Percentiles rank a stretch among this genome's conserved stretches.
Evolutionary conservation across 2,797 vertebrate species (phyloP).

Genomic region (Remorina albescens): DNA sequence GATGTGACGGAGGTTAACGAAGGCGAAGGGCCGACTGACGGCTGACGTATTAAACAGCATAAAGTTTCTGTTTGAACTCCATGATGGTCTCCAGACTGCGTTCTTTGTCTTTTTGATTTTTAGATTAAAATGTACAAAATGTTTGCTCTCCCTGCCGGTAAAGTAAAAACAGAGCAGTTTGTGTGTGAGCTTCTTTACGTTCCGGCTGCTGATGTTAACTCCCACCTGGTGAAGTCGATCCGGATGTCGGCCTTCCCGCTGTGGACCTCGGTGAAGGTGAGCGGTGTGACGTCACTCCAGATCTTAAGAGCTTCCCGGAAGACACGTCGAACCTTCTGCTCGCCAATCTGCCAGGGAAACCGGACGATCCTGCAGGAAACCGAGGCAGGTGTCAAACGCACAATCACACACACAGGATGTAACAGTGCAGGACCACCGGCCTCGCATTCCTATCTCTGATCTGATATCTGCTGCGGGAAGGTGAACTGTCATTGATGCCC

Average conservation of each 20-base stretch:
- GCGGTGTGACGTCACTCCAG: slow-evolving; percentile 93
- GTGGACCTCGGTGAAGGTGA: slow-evolving; percentile 92
- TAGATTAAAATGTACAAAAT: no score
- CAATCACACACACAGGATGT: slow-evolving; percentile 35
- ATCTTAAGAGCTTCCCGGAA: slow-evolving; percentile 90
- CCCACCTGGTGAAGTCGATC: slow-evolving; percentile 93
- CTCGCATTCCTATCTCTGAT: slow-evolving; percentile 37
- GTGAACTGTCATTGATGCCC: slow-evolving; percentile 34
- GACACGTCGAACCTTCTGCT: slow-evolving; percentile 87
- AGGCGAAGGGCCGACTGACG: no score
- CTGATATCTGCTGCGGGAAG: slow-evolving; percentile 44
- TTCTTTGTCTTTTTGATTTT: no score
- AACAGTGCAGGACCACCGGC: slow-evolving; percentile 54
- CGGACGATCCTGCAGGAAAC: slow-evolving; percentile 86
- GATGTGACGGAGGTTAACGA: no score
- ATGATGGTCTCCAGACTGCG: no score
- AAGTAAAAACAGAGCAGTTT: no score
- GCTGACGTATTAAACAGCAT: no score
- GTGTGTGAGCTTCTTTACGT: no score
- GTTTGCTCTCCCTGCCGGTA: no score
- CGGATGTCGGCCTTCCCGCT: slow-evolving; percentile 90
- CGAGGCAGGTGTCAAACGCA: slow-evolving; percentile 34
- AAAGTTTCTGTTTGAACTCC: no score
- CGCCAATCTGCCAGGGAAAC: slow-evolving; percentile 91
- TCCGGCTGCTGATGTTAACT: background rate